Percentiles rank a stretch among this genome's conserved stretches.
These are phyloP conservation scores for Xanthia togata DNA, from an alignment of 2,888 invertebrate species.

Conservation along the genomic window DNA sequence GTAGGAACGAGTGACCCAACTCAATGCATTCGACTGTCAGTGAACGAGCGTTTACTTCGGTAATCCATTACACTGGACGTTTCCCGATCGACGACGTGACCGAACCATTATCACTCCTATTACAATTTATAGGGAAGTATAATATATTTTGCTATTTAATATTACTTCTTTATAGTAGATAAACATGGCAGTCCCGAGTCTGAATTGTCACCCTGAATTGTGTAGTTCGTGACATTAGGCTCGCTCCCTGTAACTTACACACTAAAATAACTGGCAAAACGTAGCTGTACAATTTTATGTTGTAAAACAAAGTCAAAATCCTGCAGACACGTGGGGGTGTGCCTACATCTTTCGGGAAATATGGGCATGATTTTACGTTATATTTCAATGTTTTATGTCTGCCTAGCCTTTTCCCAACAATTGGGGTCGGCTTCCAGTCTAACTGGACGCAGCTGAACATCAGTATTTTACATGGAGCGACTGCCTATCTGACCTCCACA, in stretches of 20 bases:
- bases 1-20: conserved; percentile 3
- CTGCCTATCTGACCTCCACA: no score
- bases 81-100: conserved; percentile 54
- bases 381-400: background rate
- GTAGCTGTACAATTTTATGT: background rate
- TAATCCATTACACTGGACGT: conserved; percentile 46
- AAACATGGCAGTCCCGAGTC: no score
- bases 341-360: background rate
- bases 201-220: background rate
- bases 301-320: background rate
- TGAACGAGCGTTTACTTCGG: conserved; percentile 39
- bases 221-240: background rate
- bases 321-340: background rate
- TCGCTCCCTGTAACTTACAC: background rate
- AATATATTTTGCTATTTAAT: conserved; percentile 17
- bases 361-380: background rate
- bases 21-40: conserved; percentile 34
- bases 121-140: conserved; percentile 39
- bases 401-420: no score
- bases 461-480: no score
- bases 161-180: background rate
- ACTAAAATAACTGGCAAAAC: background rate
- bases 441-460: no score
- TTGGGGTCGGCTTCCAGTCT: no score
- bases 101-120: conserved; percentile 58